Base-by-base conservation (phyloP, 2,797 vertebrate genomes). In the Melanotaenia pygmaea region DNA sequence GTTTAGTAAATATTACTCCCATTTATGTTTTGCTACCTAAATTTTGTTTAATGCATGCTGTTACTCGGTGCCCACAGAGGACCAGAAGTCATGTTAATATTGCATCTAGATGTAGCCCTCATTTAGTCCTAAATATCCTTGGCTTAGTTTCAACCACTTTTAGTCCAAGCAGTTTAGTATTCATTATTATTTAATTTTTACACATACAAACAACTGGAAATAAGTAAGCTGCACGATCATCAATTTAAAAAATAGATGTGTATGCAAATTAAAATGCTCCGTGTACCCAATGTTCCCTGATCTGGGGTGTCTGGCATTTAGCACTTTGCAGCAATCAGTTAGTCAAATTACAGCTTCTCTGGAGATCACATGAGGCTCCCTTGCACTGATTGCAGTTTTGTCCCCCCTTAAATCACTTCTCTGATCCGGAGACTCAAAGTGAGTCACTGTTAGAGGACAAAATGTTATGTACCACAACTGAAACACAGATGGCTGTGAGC, bases 401-500 rank as follows among this genome's bases (percentile, higher is more conserved):
- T 60, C 50, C 37, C 62, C 59, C 53, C 57, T 24, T 58, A 56
- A 65, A 51, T 58, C 37, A 67, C 62, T 24, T 59, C 40, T 80
- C 63, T 79, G 72, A 67, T 87, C 79, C 45, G 8, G 72, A 66
- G 40, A 68, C 76, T 76, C 63, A 28, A 61, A 74, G 62, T 90
- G 88, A 93, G 87, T 91, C 89, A 90, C 76, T 59, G 34, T 53
- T 69, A 47, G 76, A 88, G 92, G 90, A 93, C 90, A 88, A 91
- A 92, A 92, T 91, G 91, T 91, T 85, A 70, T 84, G 92, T 88
- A 79, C 84, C 82, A 83, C 86, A 79, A 79, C 84, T 87, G 85
- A 93, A 87, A 86, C 92, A 57, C 94, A 94, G 92, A 94, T 94
- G 93, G 93, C 91, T 45, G 16, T 76, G 86, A 90, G 91, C 83